phyloP scores from a whole-genome alignment of 2,113 vertebrate genomes.

The Xiphophorus couchianus region DNA sequence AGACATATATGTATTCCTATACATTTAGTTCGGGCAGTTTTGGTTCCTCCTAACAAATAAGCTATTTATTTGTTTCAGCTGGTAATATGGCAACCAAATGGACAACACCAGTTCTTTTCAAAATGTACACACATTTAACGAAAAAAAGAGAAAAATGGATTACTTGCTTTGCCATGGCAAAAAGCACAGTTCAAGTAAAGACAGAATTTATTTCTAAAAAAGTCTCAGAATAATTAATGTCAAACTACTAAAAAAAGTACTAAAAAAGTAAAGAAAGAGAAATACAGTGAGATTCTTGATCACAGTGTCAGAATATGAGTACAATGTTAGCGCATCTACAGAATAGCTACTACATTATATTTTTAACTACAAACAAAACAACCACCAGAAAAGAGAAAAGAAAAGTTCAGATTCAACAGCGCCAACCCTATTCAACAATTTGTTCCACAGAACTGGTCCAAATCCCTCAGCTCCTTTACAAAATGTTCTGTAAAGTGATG shows the following conservation, averaged over 20 bases:
- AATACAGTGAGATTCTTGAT: neutral
- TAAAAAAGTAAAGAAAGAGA: conserved; percentile 8
- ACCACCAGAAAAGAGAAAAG: conserved; percentile 22
- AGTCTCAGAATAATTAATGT: conserved; percentile 28
- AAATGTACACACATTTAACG: conserved; percentile 32
- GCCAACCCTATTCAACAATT: neutral
- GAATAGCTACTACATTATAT: conserved; percentile 7
- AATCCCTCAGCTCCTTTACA: conserved; percentile 32
- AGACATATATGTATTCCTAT: neutral
- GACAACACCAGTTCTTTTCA: conserved; percentile 3
- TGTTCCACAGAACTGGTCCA: conserved; percentile 4
- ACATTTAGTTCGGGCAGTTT: neutral
- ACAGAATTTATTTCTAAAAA: conserved; percentile 19
- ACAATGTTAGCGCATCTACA: conserved; percentile 19
- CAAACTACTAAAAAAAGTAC: conserved; percentile 1
- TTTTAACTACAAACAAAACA: neutral
- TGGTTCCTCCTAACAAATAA: neutral
- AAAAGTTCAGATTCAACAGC: neutral
- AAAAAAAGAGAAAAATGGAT: neutral
- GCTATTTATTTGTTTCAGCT: conserved; percentile 40
- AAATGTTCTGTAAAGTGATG: conserved; percentile 30
- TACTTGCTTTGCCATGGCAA: conserved; percentile 12
- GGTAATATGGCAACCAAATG: conserved; percentile 5
- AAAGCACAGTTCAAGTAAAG: conserved; percentile 33
- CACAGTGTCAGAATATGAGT: conserved; percentile 5